Evolutionary conservation across 2,113 vertebrate species (phyloP).

Genomic region (Pseudopodoces humilis): DNA sequence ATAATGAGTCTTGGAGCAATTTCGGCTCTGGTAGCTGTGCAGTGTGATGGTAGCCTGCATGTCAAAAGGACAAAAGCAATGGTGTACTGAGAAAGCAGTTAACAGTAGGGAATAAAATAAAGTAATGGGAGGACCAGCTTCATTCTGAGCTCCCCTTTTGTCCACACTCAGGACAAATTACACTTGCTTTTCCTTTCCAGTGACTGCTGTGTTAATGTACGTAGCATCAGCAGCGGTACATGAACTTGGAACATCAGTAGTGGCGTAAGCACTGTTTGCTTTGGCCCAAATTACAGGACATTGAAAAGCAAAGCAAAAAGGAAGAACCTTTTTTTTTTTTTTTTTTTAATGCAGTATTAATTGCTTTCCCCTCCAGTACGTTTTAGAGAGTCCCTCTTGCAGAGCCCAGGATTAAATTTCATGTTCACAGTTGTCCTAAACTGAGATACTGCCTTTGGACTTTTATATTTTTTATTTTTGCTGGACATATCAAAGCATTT

Average conservation of each 20-base stretch:
- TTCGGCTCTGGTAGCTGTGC: not conserved
- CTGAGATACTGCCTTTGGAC: constrained; percentile 55
- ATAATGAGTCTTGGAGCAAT: not conserved
- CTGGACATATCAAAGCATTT: constrained; percentile 78
- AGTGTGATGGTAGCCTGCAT: not conserved
- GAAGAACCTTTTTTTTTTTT: not conserved
- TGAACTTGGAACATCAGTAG: constrained; percentile 49
- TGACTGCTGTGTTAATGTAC: constrained; percentile 15
- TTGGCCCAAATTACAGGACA: constrained; percentile 49
- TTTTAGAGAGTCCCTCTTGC: constrained; percentile 37
- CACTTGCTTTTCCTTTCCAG: constrained; percentile 31
- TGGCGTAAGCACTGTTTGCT: constrained; percentile 54
- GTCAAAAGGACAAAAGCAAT: constrained; percentile 13
- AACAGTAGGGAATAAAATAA: constrained; percentile 5
- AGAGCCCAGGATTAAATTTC: constrained; percentile 61
- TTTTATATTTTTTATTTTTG: constrained; percentile 63
- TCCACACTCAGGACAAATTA: not conserved
- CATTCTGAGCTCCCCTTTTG: not conserved
- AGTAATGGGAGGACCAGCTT: not conserved
- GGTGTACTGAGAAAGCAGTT: not conserved
- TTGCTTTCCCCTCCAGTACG: not conserved
- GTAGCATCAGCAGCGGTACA: not conserved
- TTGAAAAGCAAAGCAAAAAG: constrained; percentile 33
- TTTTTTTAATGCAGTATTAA: not conserved
- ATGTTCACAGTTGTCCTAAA: constrained; percentile 72